Percentiles rank a stretch among this genome's conserved stretches.
Conservation (phyloP, 2,888 invertebrate genomes). For the Nowickia ferox region DNA sequence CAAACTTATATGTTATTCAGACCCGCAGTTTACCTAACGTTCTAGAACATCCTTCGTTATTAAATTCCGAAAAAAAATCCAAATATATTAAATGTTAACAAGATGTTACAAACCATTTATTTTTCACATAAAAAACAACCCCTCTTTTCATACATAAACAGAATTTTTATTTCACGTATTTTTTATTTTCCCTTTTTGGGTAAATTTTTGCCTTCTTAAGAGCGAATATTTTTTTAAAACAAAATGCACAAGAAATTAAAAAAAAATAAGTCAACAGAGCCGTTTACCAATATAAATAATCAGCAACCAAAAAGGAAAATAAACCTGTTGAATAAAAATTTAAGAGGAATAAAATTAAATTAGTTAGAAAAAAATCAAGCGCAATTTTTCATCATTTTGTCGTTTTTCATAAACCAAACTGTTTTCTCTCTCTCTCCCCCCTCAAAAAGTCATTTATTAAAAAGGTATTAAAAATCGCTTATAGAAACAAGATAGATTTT, state of each 20-base stretch:
- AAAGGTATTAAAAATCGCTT: conserved; percentile 60
- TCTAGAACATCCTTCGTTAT: not conserved
- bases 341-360: conserved; percentile 57
- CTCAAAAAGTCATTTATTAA: conserved; percentile 49
- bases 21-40: too few species aligned
- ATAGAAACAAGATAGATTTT: conserved; percentile 50
- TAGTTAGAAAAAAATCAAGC: conserved; percentile 44
- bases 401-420: not conserved
- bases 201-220: conserved; percentile 53
- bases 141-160: not conserved
- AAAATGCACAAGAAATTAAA: conserved; percentile 16
- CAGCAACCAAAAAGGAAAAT: conserved; percentile 14
- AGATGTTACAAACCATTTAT: conserved; percentile 63
- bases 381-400: conserved; percentile 52
- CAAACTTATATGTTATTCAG: too few species aligned
- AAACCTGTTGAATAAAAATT: conserved; percentile 73
- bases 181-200: conserved; percentile 45
- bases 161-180: not conserved
- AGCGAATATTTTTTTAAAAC: conserved; percentile 43
- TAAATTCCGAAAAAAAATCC: not conserved
- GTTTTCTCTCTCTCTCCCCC: not conserved
- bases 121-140: conserved; percentile 48
- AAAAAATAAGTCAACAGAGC: conserved; percentile 25
- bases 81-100: conserved; percentile 52
- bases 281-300: not conserved